These are phyloP conservation scores for Macrobrachium rosenbergii DNA, from an alignment of 1,140 invertebrate species.

Conservation along the genomic window DNA sequence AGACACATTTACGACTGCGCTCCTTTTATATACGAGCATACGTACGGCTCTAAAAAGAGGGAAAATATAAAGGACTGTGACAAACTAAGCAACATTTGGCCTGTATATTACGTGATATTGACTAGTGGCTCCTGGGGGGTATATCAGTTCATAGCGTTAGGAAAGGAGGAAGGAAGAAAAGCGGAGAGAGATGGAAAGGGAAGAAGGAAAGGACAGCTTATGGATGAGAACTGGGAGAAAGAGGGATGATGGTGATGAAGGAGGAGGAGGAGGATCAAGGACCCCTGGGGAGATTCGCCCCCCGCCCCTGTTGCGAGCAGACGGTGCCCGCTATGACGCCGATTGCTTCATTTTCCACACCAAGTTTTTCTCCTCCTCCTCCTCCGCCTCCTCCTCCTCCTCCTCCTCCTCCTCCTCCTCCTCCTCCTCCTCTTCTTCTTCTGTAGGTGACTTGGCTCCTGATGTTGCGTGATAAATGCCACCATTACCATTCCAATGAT, in stretches of 20 bases:
- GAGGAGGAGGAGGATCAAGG: background rate
- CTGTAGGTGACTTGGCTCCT: too few species aligned
- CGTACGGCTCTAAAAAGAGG: too few species aligned
- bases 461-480: too few species aligned
- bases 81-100: slow-evolving; percentile 26
- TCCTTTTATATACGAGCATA: too few species aligned
- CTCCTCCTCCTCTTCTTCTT: too few species aligned
- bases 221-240: background rate
- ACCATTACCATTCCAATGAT: too few species aligned
- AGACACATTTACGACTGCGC: too few species aligned
- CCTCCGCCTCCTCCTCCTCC: background rate
- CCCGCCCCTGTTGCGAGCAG: slow-evolving; percentile 5
- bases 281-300: background rate
- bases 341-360: slow-evolving; percentile 20
- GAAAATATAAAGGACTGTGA: slow-evolving; percentile 2
- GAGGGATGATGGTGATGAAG: slow-evolving; percentile 4
- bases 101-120: slow-evolving; percentile 56
- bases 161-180: background rate
- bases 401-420: background rate
- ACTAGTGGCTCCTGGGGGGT: slow-evolving; percentile 42
- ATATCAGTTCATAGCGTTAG: background rate
- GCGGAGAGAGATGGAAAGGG: background rate
- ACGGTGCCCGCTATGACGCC: background rate
- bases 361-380: background rate
- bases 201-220: background rate